Percentiles rank a stretch among this genome's conserved stretches.
These are phyloP conservation scores for Pantherophis alleghaniensis DNA, from an alignment of 2,797 vertebrate genomes.

Conservation along the genomic window DNA sequence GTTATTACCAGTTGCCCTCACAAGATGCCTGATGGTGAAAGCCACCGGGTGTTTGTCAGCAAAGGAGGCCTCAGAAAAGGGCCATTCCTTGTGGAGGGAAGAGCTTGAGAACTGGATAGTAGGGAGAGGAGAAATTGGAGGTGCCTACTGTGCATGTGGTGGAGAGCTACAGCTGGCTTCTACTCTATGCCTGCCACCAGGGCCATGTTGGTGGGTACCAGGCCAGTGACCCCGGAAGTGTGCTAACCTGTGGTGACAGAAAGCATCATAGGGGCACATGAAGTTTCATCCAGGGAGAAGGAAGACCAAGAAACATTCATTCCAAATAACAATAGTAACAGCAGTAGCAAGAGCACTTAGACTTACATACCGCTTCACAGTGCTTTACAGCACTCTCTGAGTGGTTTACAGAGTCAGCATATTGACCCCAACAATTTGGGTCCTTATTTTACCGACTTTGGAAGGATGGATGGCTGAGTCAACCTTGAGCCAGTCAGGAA, in stretches of 20 bases:
- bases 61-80: background rate
- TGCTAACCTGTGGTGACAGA: background rate
- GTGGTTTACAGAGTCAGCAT: background rate
- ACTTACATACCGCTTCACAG: background rate
- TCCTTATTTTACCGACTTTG: background rate
- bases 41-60: background rate
- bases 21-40: background rate
- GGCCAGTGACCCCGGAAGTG: background rate
- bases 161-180: background rate
- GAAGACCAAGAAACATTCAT: background rate
- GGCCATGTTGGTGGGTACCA: background rate
- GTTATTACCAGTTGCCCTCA: background rate
- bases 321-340: background rate
- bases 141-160: background rate
- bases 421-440: background rate
- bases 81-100: background rate
- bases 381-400: background rate
- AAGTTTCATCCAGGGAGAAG: background rate
- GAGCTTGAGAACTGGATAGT: background rate
- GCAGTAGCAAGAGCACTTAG: background rate
- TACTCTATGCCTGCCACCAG: background rate
- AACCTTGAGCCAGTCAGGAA: background rate
- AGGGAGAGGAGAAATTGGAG: background rate
- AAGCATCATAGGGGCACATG: background rate
- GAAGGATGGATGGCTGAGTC: background rate